Conservation (phyloP, 2,888 invertebrate genomes). For the Nephrotoma appendiculata region DNA sequence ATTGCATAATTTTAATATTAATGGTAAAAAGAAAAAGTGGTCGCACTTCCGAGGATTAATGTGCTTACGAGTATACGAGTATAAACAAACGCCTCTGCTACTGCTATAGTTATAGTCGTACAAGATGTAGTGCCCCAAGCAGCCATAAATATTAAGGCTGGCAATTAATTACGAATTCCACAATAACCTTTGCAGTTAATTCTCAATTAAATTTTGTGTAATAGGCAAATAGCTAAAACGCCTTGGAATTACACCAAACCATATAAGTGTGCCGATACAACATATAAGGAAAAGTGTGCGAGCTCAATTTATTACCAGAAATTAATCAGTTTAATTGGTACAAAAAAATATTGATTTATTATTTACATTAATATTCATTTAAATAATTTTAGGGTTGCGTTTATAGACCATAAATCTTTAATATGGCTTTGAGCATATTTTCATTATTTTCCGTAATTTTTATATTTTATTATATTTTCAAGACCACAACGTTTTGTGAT, state of each 20-base stretch:
- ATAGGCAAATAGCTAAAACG: neutral
- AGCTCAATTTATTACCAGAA: neutral
- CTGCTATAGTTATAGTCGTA: neutral
- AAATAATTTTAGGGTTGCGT: too few relatives aligned
- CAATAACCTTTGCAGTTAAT: too few relatives aligned
- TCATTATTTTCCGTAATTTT: too few relatives aligned
- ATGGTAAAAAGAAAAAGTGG: too few relatives aligned
- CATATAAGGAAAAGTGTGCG: neutral
- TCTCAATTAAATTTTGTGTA: too few relatives aligned
- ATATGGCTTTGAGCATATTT: too few relatives aligned
- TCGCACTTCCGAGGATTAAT: too few relatives aligned
- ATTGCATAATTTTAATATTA: neutral
- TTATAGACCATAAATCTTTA: too few relatives aligned
- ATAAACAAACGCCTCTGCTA: neutral
- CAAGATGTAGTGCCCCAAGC: neutral
- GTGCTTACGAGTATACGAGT: neutral
- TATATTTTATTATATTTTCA: too few relatives aligned
- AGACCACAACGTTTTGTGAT: too few relatives aligned
- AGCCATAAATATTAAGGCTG: neutral
- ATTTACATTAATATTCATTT: neutral
- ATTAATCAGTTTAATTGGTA: neutral
- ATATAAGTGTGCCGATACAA: neutral
- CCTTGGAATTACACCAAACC: neutral
- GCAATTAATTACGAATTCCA: too few relatives aligned
- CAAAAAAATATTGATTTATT: neutral